Percentiles rank a stretch among this genome's conserved stretches.
These are phyloP conservation scores for zebrafish (Danio rerio) DNA, from an alignment of 2,113 vertebrate genomes.

Conservation along the genomic window DNA sequence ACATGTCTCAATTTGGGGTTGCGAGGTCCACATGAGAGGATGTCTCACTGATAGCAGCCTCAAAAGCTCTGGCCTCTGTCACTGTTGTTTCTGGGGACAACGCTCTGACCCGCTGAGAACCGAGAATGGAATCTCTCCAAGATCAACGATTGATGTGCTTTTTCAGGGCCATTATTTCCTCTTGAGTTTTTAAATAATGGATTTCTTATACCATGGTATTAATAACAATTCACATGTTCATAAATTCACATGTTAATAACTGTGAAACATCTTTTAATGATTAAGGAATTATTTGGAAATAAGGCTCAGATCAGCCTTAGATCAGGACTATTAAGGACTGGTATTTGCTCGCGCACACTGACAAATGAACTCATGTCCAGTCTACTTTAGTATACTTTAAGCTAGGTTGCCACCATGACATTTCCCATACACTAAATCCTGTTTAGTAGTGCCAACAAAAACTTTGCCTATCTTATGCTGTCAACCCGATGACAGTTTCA, in stretches of 20 bases:
- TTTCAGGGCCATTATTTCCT: not conserved
- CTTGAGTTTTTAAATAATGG: not conserved
- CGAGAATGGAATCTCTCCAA: conserved; percentile 10
- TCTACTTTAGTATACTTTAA: conserved; percentile 4
- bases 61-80: conserved; percentile 24
- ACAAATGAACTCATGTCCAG: conserved; percentile 17
- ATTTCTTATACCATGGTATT: not conserved
- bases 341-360: not conserved
- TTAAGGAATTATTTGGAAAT: not conserved
- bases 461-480: not conserved
- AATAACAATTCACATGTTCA: not conserved
- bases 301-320: not conserved
- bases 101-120: conserved; percentile 22
- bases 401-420: not conserved
- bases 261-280: not conserved
- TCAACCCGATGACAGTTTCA: not conserved
- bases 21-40: conserved; percentile 30
- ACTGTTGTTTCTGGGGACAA: conserved; percentile 35
- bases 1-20: conserved; percentile 32
- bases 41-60: conserved; percentile 24
- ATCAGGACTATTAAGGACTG: not conserved
- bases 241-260: not conserved
- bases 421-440: conserved; percentile 6
- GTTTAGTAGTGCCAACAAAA: conserved; percentile 11
- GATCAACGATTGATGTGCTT: not conserved